A percentile compares a stretch with the other conserved stretches of the same genome.
phyloP scores from a whole-genome alignment of 2,113 vertebrate species.

The Varanus komodoensis region DNA sequence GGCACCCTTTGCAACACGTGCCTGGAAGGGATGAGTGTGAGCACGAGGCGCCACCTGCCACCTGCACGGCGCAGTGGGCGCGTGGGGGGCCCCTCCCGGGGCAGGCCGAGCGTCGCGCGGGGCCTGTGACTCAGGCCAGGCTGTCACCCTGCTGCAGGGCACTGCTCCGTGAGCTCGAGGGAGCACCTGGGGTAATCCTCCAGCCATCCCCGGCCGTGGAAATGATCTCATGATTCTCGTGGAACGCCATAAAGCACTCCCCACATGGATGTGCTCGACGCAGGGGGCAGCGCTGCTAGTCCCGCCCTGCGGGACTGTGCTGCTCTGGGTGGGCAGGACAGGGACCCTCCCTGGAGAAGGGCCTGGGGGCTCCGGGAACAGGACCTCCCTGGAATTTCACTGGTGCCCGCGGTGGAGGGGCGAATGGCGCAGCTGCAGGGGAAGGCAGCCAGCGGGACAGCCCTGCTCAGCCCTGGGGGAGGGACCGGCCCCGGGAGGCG shows the following conservation, averaged over 20 bases:
- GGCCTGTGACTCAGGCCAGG: background rate
- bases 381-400: background rate
- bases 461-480: accelerated
- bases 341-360: too few relatives aligned
- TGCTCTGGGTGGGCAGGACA: background rate
- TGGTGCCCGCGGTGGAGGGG: too few relatives aligned
- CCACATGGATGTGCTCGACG: slow-evolving; percentile 11
- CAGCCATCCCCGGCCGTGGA: background rate
- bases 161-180: background rate
- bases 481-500: accelerated
- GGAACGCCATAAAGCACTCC: background rate
- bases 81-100: slow-evolving; percentile 38
- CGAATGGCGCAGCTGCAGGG: background rate
- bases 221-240: slow-evolving; percentile 8
- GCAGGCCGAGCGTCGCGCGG: slow-evolving; percentile 53
- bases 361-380: too few relatives aligned
- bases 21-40: slow-evolving; percentile 28
- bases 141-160: slow-evolving; percentile 27
- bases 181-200: accelerated
- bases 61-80: too few relatives aligned
- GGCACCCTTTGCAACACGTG: background rate
- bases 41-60: slow-evolving; percentile 12
- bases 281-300: background rate
- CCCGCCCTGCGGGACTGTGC: background rate
- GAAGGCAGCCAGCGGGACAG: background rate